These are phyloP conservation scores for Apostichopus californicus DNA, from an alignment of 35 echinoderm and acorn worm genomes.

Conservation along the genomic window DNA sequence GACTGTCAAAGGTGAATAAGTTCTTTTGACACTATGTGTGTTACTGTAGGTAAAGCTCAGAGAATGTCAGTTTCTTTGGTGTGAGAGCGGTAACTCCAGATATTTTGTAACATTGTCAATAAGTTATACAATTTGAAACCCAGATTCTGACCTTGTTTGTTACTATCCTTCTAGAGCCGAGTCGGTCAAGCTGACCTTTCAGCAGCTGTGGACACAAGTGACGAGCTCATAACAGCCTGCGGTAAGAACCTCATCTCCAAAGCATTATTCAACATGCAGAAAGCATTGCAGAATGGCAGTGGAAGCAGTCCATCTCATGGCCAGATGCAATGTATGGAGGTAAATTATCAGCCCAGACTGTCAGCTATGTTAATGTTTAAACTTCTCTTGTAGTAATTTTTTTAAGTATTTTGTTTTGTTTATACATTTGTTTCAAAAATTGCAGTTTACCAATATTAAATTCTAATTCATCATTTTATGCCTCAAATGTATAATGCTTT, in stretches of 20 bases:
- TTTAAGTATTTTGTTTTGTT: no score
- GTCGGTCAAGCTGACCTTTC: background rate
- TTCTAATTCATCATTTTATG: no score
- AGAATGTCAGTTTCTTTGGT: constrained; percentile 45
- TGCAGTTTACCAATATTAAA: no score
- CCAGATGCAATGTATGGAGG: constrained; percentile 79
- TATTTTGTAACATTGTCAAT: no score
- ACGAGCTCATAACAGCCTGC: constrained; percentile 78
- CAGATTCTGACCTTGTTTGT: background rate
- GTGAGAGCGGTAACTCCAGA: constrained; percentile 8
- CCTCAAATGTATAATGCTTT: no score
- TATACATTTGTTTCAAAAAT: no score
- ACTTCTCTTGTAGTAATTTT: no score
- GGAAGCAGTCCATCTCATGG: constrained; percentile 15
- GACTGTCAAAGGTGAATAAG: no score
- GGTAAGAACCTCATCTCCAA: constrained; percentile 93
- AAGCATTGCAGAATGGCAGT: constrained; percentile 64
- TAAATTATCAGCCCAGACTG: background rate
- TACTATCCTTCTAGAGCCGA: constrained; percentile 6
- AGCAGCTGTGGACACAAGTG: constrained; percentile 64
- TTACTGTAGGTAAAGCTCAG: background rate
- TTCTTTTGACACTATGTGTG: no score
- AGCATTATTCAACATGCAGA: constrained; percentile 93
- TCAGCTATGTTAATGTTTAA: no score
- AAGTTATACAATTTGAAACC: no score